Evolutionary conservation across 2,888 invertebrate genomes (phyloP).

Genomic region (Epistrophella euchroma): DNA sequence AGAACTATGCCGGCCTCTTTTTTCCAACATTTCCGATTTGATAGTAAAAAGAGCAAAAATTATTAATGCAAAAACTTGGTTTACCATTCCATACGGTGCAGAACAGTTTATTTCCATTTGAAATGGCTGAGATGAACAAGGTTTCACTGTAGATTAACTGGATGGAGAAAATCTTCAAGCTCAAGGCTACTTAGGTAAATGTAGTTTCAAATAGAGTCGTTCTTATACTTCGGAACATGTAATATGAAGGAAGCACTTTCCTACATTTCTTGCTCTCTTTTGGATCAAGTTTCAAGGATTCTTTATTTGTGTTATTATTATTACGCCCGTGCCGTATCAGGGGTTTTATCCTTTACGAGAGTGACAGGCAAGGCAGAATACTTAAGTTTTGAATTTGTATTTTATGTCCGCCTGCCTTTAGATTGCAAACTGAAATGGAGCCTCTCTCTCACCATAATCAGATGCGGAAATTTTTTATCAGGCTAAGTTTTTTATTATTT

Average conservation of each 20-base stretch:
- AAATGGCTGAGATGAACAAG: not conserved
- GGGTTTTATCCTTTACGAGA: conserved; percentile 22
- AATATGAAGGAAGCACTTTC: conserved; percentile 38
- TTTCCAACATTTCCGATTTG: conserved; percentile 2
- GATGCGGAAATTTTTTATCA: conserved; percentile 3
- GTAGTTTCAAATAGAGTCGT: conserved; percentile 12
- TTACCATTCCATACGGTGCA: not conserved
- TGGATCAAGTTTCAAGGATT: conserved; percentile 48
- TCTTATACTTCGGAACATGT: conserved; percentile 13
- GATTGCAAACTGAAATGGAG: conserved; percentile 12
- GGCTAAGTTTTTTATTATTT: not conserved
- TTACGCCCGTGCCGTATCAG: conserved; percentile 18
- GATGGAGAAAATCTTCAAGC: conserved; percentile 48
- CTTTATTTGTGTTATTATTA: conserved; percentile 43
- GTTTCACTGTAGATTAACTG: conserved; percentile 41
- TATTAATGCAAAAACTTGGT: conserved; percentile 20
- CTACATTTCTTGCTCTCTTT: conserved; percentile 13
- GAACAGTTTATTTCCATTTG: conserved; percentile 56
- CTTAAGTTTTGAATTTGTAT: conserved; percentile 38
- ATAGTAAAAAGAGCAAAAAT: conserved; percentile 9
- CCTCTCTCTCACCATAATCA: conserved; percentile 29
- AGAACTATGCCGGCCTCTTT: not conserved
- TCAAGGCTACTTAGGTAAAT: conserved; percentile 41
- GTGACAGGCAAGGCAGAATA: conserved; percentile 24
- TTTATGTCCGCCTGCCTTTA: not conserved